Evolutionary conservation across 2,888 invertebrate genomes (phyloP).

Genomic region (Cephonodes hylas): DNA sequence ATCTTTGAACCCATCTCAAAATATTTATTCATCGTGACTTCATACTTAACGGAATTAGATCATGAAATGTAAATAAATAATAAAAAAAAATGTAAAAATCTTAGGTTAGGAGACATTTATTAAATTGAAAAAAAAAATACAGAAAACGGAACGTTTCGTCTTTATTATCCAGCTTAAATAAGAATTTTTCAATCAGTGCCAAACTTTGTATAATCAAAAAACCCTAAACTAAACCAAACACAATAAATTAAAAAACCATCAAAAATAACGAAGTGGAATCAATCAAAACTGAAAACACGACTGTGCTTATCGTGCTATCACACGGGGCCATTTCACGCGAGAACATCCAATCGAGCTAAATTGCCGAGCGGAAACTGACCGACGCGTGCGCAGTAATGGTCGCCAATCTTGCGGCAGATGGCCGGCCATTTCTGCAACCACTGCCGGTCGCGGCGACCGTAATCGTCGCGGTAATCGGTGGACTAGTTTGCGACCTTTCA

Average conservation of each 20-base stretch:
- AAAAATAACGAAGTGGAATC: background rate
- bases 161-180: too few relatives aligned
- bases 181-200: too few relatives aligned
- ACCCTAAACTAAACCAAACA: too few relatives aligned
- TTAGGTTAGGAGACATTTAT: too few relatives aligned
- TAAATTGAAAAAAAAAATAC: too few relatives aligned
- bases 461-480: constrained; percentile 49
- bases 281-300: background rate
- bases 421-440: constrained; percentile 52
- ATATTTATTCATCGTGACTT: background rate
- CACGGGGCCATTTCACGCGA: constrained; percentile 32
- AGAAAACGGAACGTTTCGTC: too few relatives aligned
- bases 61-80: background rate
- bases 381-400: constrained; percentile 34
- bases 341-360: constrained; percentile 25
- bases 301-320: background rate
- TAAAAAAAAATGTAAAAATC: too few relatives aligned
- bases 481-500: constrained; percentile 59
- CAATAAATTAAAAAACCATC: background rate
- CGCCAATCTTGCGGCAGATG: constrained; percentile 39
- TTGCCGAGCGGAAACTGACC: constrained; percentile 34
- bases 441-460: constrained; percentile 49
- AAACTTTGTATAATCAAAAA: too few relatives aligned
- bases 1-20: constrained; percentile 2
- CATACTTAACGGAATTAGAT: background rate